Conservation (phyloP, 2,797 vertebrate genomes). For the Rallus crepitans region DNA sequence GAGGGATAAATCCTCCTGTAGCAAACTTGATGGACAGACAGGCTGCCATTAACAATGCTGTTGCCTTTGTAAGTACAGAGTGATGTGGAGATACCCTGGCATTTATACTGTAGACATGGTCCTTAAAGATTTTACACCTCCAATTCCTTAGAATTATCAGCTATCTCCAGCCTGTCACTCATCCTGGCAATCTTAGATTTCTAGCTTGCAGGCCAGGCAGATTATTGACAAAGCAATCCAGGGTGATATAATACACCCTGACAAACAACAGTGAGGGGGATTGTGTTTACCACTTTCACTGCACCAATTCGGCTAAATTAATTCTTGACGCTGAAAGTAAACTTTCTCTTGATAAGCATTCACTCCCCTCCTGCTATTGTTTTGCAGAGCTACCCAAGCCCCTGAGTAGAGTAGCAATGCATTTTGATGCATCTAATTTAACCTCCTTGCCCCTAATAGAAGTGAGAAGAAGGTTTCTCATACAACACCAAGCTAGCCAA, state of each 20-base stretch:
- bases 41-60: constrained; percentile 94
- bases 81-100: constrained; percentile 98
- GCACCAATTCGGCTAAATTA: constrained; percentile 80
- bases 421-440: constrained; percentile 63
- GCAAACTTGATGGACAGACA: constrained; percentile 94
- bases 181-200: constrained; percentile 91
- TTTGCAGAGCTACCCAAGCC: background rate
- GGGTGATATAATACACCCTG: constrained; percentile 89
- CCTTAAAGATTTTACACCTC: constrained; percentile 99
- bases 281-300: constrained; percentile 78
- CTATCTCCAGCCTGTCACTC: constrained; percentile 96
- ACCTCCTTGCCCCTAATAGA: constrained; percentile 56
- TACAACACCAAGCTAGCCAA: background rate
- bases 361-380: constrained; percentile 21
- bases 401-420: background rate
- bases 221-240: constrained; percentile 98
- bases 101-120: constrained; percentile 95
- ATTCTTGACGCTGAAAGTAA: constrained; percentile 80
- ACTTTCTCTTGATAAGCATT: constrained; percentile 79
- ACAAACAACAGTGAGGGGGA: constrained; percentile 89
- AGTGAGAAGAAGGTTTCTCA: background rate
- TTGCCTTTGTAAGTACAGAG: constrained; percentile 92
- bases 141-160: constrained; percentile 99
- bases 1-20: constrained; percentile 92
- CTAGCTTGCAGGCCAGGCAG: constrained; percentile 86